These are phyloP conservation scores for Acridotheres tristis DNA, from an alignment of 2,797 vertebrate species.

Conservation along the genomic window DNA sequence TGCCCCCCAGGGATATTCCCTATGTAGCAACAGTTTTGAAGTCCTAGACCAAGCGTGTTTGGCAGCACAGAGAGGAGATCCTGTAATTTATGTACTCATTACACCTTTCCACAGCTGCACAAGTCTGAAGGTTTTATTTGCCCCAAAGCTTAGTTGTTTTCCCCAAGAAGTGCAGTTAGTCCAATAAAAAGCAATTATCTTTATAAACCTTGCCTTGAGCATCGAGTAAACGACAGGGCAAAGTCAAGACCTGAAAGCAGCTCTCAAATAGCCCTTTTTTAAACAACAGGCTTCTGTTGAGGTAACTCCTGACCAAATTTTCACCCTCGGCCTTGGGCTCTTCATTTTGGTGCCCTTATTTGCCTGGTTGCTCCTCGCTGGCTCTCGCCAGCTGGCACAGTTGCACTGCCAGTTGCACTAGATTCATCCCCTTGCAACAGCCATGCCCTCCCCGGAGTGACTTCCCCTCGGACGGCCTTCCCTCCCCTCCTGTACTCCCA, in stretches of 20 bases:
- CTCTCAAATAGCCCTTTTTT: background rate
- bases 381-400: background rate
- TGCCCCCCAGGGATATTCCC: background rate
- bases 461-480: accelerated
- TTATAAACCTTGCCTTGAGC: background rate
- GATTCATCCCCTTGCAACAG: background rate
- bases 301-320: background rate
- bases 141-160: background rate
- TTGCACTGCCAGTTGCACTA: background rate
- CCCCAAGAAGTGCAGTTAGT: background rate
- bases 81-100: background rate
- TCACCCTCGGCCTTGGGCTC: background rate
- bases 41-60: background rate
- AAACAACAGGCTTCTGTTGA: background rate
- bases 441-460: background rate
- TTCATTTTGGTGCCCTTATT: background rate
- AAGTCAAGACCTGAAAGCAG: background rate
- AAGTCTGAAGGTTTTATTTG: background rate
- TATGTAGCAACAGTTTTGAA: background rate
- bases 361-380: background rate
- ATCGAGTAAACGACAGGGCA: background rate
- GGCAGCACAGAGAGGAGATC: background rate
- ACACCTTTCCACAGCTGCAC: background rate
- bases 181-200: background rate
- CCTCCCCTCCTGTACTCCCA: background rate